A percentile compares a stretch with the other conserved stretches of the same genome.
Conservation (phyloP, 2,797 vertebrate genomes). For the Chromis chromis region DNA sequence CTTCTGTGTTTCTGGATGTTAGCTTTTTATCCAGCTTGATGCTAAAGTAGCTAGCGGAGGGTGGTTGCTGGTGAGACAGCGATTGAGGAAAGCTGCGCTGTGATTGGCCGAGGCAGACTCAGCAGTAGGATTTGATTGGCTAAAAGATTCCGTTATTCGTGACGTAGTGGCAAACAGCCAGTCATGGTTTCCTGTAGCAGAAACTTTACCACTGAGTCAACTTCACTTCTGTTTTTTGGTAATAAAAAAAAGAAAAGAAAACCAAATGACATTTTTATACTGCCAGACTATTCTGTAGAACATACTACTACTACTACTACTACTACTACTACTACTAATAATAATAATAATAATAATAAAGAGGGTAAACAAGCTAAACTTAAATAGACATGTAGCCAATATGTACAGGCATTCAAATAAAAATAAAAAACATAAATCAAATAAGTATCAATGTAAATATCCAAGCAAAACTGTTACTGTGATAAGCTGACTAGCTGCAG, state of each 20-base stretch:
- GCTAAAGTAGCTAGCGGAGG: conserved; percentile 62
- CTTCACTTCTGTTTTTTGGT: background rate
- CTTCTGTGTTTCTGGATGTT: background rate
- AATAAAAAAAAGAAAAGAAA: too few relatives aligned
- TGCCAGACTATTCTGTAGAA: too few relatives aligned
- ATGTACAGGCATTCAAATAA: too few relatives aligned
- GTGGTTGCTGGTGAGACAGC: conserved; percentile 30
- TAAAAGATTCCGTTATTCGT: conserved; percentile 70
- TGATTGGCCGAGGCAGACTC: conserved; percentile 67
- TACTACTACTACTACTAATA: too few relatives aligned
- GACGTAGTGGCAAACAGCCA: conserved; percentile 6
- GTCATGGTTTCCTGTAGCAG: background rate
- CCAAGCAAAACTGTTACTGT: background rate
- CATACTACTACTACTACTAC: too few relatives aligned
- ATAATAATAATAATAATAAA: too few relatives aligned
- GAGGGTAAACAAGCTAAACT: too few relatives aligned
- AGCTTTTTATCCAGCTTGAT: conserved; percentile 48
- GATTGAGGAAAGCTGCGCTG: conserved; percentile 4
- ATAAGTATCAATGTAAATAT: background rate
- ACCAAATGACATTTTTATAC: too few relatives aligned
- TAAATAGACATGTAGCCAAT: too few relatives aligned
- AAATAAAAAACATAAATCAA: background rate
- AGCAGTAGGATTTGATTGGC: conserved; percentile 69
- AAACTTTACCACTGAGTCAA: conserved; percentile 10
- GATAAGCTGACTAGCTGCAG: background rate